phyloP scores from a whole-genome alignment of 2,797 vertebrate genomes.

The Tiaroga cobitis region DNA sequence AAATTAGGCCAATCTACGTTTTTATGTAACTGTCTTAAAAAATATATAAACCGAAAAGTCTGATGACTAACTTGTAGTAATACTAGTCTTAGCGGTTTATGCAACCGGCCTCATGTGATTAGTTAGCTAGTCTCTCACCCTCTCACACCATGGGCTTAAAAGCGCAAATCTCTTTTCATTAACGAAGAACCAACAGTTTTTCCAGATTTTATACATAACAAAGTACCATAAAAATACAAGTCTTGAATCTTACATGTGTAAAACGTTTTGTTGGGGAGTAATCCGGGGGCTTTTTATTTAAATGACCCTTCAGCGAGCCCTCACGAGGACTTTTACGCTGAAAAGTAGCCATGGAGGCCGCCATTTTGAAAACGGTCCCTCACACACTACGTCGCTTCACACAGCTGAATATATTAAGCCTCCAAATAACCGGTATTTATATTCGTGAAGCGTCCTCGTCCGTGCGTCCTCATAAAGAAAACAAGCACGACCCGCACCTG shows the following conservation, averaged over 20 bases:
- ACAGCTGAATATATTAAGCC: conserved; percentile 57
- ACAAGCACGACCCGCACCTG: neutral
- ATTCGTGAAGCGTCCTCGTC: conserved; percentile 48
- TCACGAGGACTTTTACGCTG: conserved; percentile 39
- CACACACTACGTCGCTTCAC: conserved; percentile 40
- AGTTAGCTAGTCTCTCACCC: neutral
- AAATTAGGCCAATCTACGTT: neutral
- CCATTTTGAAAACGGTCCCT: conserved; percentile 37
- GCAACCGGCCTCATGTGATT: neutral
- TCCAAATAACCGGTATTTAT: conserved; percentile 51
- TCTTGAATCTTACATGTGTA: neutral
- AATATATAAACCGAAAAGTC: neutral
- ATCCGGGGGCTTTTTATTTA: neutral
- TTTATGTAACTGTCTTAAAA: neutral
- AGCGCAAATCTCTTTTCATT: neutral
- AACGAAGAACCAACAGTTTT: neutral
- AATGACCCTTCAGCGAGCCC: neutral
- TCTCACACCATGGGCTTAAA: neutral
- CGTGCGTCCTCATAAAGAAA: neutral
- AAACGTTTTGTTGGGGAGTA: neutral
- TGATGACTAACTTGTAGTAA: neutral
- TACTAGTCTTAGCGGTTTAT: neutral
- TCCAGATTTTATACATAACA: neutral
- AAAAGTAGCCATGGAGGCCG: neutral
- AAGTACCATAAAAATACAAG: neutral